Percentiles rank a stretch among this genome's conserved stretches.
Evolutionary conservation across 2,888 invertebrate species (phyloP).

Genomic region (Halictus ligatus): DNA sequence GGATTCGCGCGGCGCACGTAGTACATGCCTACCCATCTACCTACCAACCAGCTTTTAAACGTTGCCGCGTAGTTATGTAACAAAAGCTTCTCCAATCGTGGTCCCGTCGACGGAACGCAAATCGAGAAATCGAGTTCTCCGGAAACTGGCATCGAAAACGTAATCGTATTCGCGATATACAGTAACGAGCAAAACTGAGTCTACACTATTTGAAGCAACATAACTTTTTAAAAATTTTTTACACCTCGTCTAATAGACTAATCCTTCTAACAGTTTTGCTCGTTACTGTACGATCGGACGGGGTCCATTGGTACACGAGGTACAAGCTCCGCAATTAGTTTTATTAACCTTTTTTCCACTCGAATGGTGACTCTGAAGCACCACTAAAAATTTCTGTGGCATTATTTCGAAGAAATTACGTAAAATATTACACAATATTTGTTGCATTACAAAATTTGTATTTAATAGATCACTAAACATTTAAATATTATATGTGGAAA

Average conservation of each 20-base stretch:
- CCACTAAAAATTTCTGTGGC: too few species aligned
- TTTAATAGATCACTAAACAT: too few species aligned
- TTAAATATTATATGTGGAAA: too few species aligned
- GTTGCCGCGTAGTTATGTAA: background rate
- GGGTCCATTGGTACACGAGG: background rate
- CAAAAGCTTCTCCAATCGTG: background rate
- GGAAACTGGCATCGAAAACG: background rate
- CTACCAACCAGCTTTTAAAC: background rate
- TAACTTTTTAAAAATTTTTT: too few species aligned
- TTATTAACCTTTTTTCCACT: background rate
- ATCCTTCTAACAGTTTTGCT: too few species aligned
- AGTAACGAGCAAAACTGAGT: too few species aligned
- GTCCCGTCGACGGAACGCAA: background rate
- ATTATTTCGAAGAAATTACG: too few species aligned
- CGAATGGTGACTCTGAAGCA: too few species aligned
- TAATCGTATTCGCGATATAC: background rate
- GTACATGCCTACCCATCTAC: background rate
- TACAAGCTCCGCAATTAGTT: background rate
- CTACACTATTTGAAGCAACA: too few species aligned
- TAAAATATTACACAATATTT: too few species aligned
- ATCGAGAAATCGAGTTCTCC: background rate
- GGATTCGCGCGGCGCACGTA: background rate
- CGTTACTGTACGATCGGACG: background rate
- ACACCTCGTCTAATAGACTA: too few species aligned
- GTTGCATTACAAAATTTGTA: too few species aligned